Base-by-base conservation (phyloP, 1,140 invertebrate genomes). In the Temnothorax longispinosus region DNA sequence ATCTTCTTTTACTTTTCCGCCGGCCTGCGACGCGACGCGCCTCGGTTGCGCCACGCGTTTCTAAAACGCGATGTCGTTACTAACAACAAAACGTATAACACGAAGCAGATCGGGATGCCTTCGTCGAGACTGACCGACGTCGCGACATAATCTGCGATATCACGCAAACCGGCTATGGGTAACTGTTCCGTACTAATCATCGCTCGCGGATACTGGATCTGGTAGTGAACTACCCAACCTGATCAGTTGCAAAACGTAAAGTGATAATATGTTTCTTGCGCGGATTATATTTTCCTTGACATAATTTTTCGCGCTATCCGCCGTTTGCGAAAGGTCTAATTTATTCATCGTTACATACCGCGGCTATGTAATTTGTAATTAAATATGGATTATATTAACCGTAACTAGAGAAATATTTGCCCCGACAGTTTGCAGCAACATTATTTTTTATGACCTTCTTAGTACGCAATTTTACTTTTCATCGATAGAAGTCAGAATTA, bases 291-390 rank as follows among this genome's bases (percentile, higher is more conserved):
- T 78, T 65, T 65, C 76, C 76, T 78, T 78, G 76, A 78, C 76
- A 78, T 78, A 35, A 64, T 78, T 78, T 77, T 38, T 65, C 56
- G 11, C 13, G 27, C 21, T 44, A 41, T 27, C 18, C 27, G 4
- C 18, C 75, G 27, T 78, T 78, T 65, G 76, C 44, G 76, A 78
- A 78, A 78, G 76, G 58, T 6, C 44, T 78, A 65, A 78, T 78
- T 78, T 78, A 78, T 78, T 65, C 76, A 50, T 35, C 18, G 21
- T 27, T 27, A 62, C 41, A 35, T 13, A 27, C 41, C 21, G 18
- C 11, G 5, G 27, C 32, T 0, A 4, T 47, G 8, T 78, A 35
- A 65, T 78, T 78, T 47, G 41, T 78, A 64, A 35, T 65, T n/a
- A 64, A 78, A 2, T 62, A 78, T 47, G 7, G 27, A 78, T 64